A percentile compares a stretch with the other conserved stretches of the same genome.
These are phyloP conservation scores for Timema cristinae DNA, from an alignment of 2,888 invertebrate genomes.

Conservation along the genomic window DNA sequence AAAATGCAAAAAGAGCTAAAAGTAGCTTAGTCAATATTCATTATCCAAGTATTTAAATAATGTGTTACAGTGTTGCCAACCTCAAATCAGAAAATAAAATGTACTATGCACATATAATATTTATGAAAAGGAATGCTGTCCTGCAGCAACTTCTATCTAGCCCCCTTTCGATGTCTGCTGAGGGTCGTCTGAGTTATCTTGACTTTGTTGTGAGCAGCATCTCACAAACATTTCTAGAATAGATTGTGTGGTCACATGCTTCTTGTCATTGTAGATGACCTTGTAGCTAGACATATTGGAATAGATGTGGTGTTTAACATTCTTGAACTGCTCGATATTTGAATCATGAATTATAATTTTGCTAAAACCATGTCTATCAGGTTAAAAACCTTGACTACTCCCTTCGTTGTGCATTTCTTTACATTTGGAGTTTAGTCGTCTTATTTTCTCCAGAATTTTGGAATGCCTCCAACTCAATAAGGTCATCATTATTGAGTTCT, in stretches of 20 bases:
- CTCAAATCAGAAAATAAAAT: not conserved
- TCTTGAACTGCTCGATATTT: not conserved
- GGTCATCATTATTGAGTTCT: not conserved
- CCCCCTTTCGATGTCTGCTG: not conserved
- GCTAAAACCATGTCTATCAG: not conserved
- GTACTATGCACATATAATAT: not conserved
- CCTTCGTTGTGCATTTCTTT: not conserved
- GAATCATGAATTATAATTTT: not conserved
- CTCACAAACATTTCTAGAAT: not conserved
- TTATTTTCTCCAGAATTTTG: slow-evolving; percentile 8
- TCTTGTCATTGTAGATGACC: not conserved
- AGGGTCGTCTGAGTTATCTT: not conserved
- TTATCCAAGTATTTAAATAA: not conserved
- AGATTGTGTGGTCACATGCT: not conserved
- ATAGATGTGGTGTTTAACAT: not conserved
- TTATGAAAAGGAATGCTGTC: not conserved
- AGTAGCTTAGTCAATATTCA: not conserved
- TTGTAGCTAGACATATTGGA: not conserved
- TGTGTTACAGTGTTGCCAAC: not conserved
- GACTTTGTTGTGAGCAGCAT: not conserved
- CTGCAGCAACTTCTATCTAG: not conserved
- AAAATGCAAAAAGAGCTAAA: not conserved
- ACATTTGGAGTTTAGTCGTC: not conserved
- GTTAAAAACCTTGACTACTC: not conserved
- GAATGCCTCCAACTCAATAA: not conserved